Evolutionary conservation across 2,797 vertebrate genomes (phyloP).

Genomic region (Myotis pilosus): DNA sequence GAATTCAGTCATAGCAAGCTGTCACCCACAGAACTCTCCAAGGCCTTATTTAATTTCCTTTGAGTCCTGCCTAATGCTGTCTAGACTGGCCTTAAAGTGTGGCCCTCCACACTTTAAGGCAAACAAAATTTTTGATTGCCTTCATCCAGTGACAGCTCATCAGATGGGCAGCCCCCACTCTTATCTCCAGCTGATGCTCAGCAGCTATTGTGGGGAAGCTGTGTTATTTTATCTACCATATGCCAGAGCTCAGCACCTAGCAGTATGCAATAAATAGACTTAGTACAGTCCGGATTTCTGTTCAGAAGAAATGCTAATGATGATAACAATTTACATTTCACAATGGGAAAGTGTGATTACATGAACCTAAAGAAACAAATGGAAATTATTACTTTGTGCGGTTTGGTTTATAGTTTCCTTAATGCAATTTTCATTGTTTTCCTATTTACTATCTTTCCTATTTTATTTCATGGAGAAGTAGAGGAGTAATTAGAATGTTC

Average conservation of each 20-base stretch:
- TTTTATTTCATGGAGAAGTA: background rate
- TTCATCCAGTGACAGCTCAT: background rate
- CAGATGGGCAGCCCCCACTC: background rate
- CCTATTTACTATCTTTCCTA: constrained; percentile 7
- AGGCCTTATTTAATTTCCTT: background rate
- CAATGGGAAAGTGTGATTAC: constrained; percentile 34
- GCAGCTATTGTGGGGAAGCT: background rate
- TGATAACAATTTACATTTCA: constrained; percentile 54
- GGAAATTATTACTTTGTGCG: background rate
- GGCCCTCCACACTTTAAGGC: too few species aligned
- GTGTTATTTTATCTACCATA: background rate
- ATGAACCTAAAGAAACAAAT: constrained; percentile 46
- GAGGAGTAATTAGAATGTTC: background rate
- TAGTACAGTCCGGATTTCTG: constrained; percentile 53
- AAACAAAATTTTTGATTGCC: background rate
- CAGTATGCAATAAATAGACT: constrained; percentile 28
- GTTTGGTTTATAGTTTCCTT: constrained; percentile 22
- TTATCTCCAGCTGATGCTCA: background rate
- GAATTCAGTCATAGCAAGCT: background rate
- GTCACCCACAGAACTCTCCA: background rate
- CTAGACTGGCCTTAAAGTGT: background rate
- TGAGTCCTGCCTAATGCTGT: background rate
- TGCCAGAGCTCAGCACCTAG: constrained; percentile 52
- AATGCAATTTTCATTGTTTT: constrained; percentile 49
- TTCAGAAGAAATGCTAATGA: constrained; percentile 63